Evolutionary conservation across 2,113 vertebrate species (phyloP), one percentile per base, ranked within the genome.

Genomic region (Macaca nemestrina): DNA sequence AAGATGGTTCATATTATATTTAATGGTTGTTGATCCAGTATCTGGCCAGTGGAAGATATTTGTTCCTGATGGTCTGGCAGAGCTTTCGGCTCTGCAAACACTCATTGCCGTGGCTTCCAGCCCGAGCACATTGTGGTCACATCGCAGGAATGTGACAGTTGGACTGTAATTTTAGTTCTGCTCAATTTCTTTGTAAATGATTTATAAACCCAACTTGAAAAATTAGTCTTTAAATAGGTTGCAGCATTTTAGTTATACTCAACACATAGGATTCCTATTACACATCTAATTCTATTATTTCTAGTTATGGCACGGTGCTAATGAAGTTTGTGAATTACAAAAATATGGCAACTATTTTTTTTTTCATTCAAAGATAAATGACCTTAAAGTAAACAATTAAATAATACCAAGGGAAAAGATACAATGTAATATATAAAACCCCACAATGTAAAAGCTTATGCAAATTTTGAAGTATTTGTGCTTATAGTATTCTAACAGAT

Each of bases 21-120:
- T 97, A 90, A 94, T 73, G 93, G 55, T 17, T 81, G 94, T 95
- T 97, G 97, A 96, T 95, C 97, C 98, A 93, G 90, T 93, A 73
- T 97, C 94, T 98, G 97, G 96, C 93, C 90, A 83, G 95, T 90
- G 82, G 75, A 30, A 97, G 68, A 25, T 97, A 79, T 98, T 97
- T 96, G 94, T 96, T 97, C 97, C 96, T 95, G 78, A 90, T 82
- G 90, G 91, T 64, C 97, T 98, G 97, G 98, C 97, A 97, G 64
- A 23, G 80, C 76, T 30, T 17, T 79, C 14, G 17, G 85, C 72
- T 92, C 97, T 92, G 93, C 73, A 82, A 75, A 76, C 79, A 32
- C 93, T n/a, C 83, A 81, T 3, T 12, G 61, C 79, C 6, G 43
- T 17, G 90, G 90, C 95, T 86, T 90, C 80, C 92, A 90, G 90